These are phyloP conservation scores for Malurus elegans DNA, from an alignment of 2,113 vertebrate genomes.

Conservation along the genomic window DNA sequence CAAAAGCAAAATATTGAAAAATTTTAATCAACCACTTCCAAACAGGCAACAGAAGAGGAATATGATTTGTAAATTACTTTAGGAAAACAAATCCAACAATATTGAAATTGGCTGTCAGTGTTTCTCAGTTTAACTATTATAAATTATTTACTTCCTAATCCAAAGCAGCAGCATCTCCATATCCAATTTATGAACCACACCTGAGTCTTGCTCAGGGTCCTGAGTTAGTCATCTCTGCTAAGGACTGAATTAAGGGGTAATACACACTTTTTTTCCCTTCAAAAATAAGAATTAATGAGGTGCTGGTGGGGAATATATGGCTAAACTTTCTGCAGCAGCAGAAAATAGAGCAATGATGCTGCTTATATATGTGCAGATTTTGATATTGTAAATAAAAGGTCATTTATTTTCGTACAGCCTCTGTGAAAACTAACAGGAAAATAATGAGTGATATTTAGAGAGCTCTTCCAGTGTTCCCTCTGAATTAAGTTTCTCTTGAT, in stretches of 20 bases:
- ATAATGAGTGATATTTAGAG: not conserved
- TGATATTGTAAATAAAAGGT: not conserved
- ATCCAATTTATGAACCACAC: conserved; percentile 1
- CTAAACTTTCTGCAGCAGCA: not conserved
- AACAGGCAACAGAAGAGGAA: not conserved
- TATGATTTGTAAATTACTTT: not conserved
- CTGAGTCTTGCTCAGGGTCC: not conserved
- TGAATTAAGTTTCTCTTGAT: not conserved
- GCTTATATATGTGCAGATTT: not conserved
- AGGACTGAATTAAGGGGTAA: not conserved
- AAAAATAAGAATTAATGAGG: conserved; percentile 9
- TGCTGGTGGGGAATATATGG: not conserved
- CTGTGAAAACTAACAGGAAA: not conserved
- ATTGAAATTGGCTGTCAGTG: not conserved
- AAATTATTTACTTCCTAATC: conserved; percentile 21
- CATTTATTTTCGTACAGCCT: not conserved
- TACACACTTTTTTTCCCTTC: not conserved
- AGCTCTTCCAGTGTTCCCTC: not conserved
- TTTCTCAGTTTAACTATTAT: not conserved
- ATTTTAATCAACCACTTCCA: not conserved
- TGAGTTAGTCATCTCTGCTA: not conserved
- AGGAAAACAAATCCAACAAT: not conserved
- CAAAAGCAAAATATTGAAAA: not conserved
- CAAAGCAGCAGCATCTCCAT: not conserved
- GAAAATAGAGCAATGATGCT: not conserved